Conservation (phyloP, 2,113 vertebrate genomes). For the Tupaia chinensis region DNA sequence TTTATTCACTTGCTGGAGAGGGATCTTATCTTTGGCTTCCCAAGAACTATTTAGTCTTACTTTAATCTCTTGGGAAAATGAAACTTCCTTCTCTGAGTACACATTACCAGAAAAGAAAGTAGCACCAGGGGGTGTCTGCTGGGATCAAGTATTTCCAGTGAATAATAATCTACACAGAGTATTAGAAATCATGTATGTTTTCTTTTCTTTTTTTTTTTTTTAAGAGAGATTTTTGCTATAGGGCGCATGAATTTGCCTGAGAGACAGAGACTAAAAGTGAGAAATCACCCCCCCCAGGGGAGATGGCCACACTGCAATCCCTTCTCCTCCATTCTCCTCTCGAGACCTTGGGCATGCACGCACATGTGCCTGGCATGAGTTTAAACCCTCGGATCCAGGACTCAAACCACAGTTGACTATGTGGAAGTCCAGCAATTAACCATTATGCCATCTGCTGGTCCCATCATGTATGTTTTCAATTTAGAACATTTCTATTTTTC, state of each 20-base stretch:
- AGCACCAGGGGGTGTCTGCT: not conserved
- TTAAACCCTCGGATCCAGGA: no score
- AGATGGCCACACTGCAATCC: no score
- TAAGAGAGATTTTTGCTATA: no score
- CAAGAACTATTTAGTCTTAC: not conserved
- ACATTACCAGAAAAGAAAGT: not conserved
- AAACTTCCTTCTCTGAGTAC: not conserved
- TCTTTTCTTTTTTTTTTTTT: not conserved
- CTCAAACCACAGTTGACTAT: no score
- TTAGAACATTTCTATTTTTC: not conserved
- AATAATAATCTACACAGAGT: not conserved
- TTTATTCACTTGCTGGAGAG: not conserved
- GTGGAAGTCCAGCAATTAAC: no score
- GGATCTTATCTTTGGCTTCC: not conserved
- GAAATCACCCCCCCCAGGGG: no score
- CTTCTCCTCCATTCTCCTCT: no score
- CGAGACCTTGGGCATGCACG: no score
- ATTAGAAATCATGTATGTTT: constrained; percentile 19
- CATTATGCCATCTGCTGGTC: no score
- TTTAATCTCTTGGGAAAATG: constrained; percentile 19
- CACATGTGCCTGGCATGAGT: no score
- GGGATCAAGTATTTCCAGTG: not conserved
- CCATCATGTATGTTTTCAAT: not conserved
- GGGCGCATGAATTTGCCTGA: no score
- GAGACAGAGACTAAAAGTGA: no score